Evolutionary conservation across 1,140 invertebrate species (phyloP), one percentile per base, ranked within the genome.

Genomic region (Belonocnema kinseyi): DNA sequence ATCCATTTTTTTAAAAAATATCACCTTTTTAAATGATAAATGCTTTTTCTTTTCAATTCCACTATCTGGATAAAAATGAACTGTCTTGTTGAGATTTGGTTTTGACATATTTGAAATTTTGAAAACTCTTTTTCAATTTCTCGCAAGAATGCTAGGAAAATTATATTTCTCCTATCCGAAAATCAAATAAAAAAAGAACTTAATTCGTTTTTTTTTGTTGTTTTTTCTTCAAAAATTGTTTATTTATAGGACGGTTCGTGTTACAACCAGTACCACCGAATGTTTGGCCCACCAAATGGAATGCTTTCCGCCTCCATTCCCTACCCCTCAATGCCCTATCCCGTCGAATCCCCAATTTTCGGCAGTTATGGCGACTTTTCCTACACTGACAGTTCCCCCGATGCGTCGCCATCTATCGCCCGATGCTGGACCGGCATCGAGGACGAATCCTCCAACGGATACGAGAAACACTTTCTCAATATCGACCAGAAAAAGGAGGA

Each of bases 291-390:
- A 46, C 80, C 77, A 53, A 84, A 78, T 58, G 78, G 75, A 17
- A 75, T 80, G 13, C 56, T 78, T 14, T 74, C 81, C 8, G 74
- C 70, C 50, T 82, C 79, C 2, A 76, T 84, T 73, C 76, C 79
- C 6, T 84, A 87, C 77, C 82, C 85, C 10, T 72, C 74, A 16
- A 80, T 85, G n/a, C 76, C 82, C 8, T 86, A 82, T 77, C 58
- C 84, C 16, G 72, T 75, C 3, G 85, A 86, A 72, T 85, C 86
- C n/a, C 85, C 82, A 33, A 80, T 85, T 53, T 86, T 85, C 66
- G 85, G 84, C 51, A 81, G 84, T n/a, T 81, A 85, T 19, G 84
- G 82, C 21, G 85, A 88, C 51, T 88, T 85, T 72, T 88, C 85
- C 12, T 82, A 82, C 46, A 80, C 84, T 10, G 86, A 88, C 52